Base-by-base conservation (phyloP, 1,140 invertebrate genomes). In the Drosophila neocordata region DNA sequence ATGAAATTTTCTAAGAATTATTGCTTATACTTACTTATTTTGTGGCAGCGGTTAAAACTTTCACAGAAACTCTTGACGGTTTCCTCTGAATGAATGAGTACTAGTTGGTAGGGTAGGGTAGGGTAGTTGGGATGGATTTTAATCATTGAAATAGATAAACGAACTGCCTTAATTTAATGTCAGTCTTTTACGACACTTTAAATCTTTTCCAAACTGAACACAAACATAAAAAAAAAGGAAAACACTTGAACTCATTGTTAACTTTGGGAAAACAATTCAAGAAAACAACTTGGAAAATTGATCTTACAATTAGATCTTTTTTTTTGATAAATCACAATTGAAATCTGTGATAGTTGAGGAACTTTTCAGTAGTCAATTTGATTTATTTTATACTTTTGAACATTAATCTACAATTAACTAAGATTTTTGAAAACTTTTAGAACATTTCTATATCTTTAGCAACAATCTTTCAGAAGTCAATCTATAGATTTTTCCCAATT, bases 1-100 rank as follows among this genome's bases (percentile, higher is more conserved):
- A 56, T 55, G 66, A 62, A 56, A 65, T 51, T 64, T 84, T 84
- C 82, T 44, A 41, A 57, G 81, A 84, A 84, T 62, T 85, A 71
- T 71, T 68, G 60, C 64, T 55, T 13, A 59, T 76, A 71, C 51
- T 79, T 59, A 31, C 22, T 52, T 65, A 65, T 56, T 70, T 60
- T 56, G 48, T 22, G 15, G n/a, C 31, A 18, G 56, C 59, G 62
- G 44, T 48, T 41, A 64, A 34, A 48, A 65, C 63, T 77, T 87
- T 84, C 66, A 55, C 61, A 52, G 55, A 60, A 81, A 74, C 56
- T 20, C 56, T 63, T 52, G 59, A 58, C 41, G 55, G 68, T 65
- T 70, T 77, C 67, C 58, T 74, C 22, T 83, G 65, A 83, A 83
- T 76, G 75, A 60, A 44, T 15, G 15, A 44, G n/a, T n/a, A 44